phyloP scores from a whole-genome alignment of 2,888 invertebrate genomes.

The Ceraclea dissimilis region DNA sequence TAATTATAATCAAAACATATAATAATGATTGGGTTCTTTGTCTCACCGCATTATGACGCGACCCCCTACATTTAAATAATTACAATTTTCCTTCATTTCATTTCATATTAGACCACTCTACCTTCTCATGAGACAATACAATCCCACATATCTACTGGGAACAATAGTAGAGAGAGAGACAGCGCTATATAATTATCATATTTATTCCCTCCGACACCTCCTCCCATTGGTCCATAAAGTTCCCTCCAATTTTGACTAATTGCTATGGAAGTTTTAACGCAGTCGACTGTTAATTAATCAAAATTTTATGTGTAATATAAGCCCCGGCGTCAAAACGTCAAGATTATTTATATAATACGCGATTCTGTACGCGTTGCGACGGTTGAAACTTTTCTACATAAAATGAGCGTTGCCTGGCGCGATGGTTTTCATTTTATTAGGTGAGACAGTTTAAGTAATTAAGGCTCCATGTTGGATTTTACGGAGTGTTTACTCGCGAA shows the following conservation, averaged over 20 bases:
- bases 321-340: background rate
- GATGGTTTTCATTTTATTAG: background rate
- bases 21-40: too few relatives aligned
- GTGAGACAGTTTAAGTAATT: slow-evolving; percentile 7
- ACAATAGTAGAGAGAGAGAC: background rate
- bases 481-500: slow-evolving; percentile 8
- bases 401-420: background rate
- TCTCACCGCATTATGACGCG: background rate
- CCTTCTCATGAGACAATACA: background rate
- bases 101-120: background rate
- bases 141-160: background rate
- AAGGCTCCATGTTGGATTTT: slow-evolving; percentile 8
- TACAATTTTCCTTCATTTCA: background rate
- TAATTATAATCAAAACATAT: too few relatives aligned
- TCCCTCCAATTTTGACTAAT: slow-evolving; percentile 11
- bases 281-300: background rate
- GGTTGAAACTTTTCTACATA: background rate
- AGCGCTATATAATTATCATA: background rate
- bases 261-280: slow-evolving; percentile 1
- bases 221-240: slow-evolving; percentile 5
- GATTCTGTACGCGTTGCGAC: background rate
- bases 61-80: background rate
- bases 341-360: background rate
- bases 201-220: slow-evolving; percentile 1
- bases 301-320: background rate